Conservation (phyloP, 1,140 invertebrate genomes). For the Trichonephila inaurata region DNA sequence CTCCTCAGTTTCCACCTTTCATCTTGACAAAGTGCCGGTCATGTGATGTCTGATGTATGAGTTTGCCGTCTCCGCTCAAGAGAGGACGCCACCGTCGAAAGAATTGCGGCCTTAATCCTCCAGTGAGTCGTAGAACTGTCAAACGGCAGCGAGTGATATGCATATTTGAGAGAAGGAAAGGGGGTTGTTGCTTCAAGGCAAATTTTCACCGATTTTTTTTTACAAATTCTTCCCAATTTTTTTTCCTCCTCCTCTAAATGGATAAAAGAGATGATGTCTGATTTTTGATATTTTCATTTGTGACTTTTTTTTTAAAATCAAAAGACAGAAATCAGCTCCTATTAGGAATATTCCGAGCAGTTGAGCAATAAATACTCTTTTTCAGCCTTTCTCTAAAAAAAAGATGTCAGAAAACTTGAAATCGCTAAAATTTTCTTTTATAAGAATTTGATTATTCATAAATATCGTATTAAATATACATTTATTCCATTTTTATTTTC, state of each 20-base stretch:
- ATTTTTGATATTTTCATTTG: neutral
- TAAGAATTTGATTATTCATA: neutral
- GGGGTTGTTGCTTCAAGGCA: conserved; percentile 53
- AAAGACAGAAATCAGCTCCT: neutral
- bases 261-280: neutral
- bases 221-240: neutral
- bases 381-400: too few species aligned
- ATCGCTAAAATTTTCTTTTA: neutral
- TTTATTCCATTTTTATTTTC: neutral
- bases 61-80: conserved; percentile 64
- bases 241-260: neutral
- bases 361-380: too few species aligned
- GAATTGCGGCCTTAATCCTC: conserved; percentile 58
- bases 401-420: neutral
- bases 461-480: neutral
- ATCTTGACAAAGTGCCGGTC: conserved; percentile 74
- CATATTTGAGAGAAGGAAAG: conserved; percentile 63
- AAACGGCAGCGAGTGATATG: conserved; percentile 68
- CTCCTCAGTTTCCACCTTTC: conserved; percentile 43
- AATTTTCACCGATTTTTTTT: conserved; percentile 34
- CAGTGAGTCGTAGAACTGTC: conserved; percentile 69
- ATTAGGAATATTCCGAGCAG: too few species aligned
- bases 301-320: neutral
- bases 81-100: conserved; percentile 73
- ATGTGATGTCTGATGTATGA: conserved; percentile 74